These are phyloP conservation scores for Pyrrhia umbra DNA, from an alignment of 2,888 invertebrate species.

Conservation along the genomic window DNA sequence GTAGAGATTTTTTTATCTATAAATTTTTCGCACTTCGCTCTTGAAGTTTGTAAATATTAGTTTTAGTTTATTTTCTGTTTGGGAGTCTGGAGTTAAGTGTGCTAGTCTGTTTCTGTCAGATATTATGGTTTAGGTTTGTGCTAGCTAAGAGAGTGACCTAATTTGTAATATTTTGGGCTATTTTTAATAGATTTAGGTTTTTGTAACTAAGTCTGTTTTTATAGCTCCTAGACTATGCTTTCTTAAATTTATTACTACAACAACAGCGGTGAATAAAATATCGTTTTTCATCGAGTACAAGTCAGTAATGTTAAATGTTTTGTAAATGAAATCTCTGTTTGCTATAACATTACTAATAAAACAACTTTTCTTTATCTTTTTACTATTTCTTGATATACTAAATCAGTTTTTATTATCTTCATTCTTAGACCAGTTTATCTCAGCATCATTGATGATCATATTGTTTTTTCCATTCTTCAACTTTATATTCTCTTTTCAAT, in stretches of 20 bases:
- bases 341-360: background rate
- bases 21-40: slow-evolving; percentile 28
- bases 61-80: slow-evolving; percentile 33
- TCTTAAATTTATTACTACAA: background rate
- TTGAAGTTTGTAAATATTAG: slow-evolving; percentile 54
- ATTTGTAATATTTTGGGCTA: background rate
- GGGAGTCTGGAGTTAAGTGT: slow-evolving; percentile 20
- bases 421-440: background rate
- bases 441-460: background rate
- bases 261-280: background rate
- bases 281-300: background rate
- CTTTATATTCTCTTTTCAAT: background rate
- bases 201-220: background rate
- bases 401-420: background rate
- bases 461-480: background rate
- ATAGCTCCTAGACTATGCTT: background rate
- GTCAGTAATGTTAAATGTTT: background rate
- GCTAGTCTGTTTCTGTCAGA: slow-evolving; percentile 4
- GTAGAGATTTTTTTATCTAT: slow-evolving; percentile 4
- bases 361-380: too few relatives aligned
- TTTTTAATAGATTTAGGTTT: background rate
- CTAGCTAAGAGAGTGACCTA: background rate
- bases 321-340: background rate
- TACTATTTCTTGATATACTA: too few relatives aligned
- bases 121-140: slow-evolving; percentile 7